Conservation (phyloP, 2,113 vertebrate species). For the Bambusicola thoracicus region DNA sequence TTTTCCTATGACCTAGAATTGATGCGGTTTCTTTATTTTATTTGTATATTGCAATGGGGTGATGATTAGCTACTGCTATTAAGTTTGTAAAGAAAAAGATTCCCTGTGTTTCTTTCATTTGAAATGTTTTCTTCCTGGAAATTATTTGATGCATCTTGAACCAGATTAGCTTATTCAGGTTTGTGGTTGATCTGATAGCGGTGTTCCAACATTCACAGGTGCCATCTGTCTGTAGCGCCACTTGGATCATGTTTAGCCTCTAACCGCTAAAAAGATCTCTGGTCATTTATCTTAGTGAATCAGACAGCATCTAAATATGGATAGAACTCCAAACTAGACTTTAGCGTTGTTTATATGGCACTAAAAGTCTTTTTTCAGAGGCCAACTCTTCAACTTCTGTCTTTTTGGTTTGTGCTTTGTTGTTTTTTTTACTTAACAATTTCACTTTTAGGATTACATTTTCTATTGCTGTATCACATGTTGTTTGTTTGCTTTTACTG, state of each 20-base stretch:
- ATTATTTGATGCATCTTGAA: slow-evolving; percentile 59
- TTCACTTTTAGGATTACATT: background rate
- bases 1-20: background rate
- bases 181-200: slow-evolving; percentile 63
- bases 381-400: background rate
- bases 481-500: slow-evolving; percentile 23
- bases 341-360: background rate
- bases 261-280: slow-evolving; percentile 32
- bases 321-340: slow-evolving; percentile 18
- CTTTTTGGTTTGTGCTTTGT: background rate
- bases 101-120: background rate
- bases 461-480: slow-evolving; percentile 4
- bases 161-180: slow-evolving; percentile 3
- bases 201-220: slow-evolving; percentile 46
- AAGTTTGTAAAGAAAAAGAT: background rate
- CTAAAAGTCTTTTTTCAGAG: background rate
- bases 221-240: slow-evolving; percentile 69
- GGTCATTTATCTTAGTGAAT: slow-evolving; percentile 66
- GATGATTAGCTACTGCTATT: background rate
- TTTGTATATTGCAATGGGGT: background rate
- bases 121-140: slow-evolving; percentile 41
- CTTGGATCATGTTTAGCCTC: slow-evolving; percentile 69
- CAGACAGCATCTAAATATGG: slow-evolving; percentile 29
- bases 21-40: background rate
- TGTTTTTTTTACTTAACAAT: background rate